phyloP scores from a whole-genome alignment of 2,797 vertebrate genomes.

The Paramormyrops hopkinsi region DNA sequence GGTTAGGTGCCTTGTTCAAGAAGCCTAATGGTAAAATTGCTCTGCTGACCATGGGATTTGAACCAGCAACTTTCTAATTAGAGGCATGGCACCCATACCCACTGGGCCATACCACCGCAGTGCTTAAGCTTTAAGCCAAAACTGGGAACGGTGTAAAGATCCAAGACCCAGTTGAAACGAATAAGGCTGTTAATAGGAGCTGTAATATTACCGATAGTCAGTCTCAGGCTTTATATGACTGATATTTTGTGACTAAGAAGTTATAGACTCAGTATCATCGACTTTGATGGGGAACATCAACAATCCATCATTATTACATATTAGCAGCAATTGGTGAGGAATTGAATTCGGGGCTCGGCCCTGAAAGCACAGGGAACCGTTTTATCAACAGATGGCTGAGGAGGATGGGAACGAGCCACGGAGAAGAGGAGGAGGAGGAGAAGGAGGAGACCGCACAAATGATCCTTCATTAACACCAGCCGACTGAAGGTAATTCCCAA shows the following conservation, averaged over 20 bases:
- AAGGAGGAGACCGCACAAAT: neutral
- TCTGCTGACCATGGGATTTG: neutral
- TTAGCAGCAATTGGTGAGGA: neutral
- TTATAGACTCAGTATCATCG: constrained; percentile 6
- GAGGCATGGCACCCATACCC: neutral
- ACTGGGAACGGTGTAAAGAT: neutral
- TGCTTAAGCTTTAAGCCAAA: neutral
- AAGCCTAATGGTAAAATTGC: neutral
- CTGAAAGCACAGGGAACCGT: constrained; percentile 12
- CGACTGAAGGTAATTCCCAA: constrained; percentile 18
- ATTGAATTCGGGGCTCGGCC: constrained; percentile 3
- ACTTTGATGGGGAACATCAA: constrained; percentile 16
- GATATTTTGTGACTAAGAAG: neutral
- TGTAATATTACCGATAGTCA: constrained; percentile 4
- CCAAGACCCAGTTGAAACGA: neutral
- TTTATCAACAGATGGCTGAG: constrained; percentile 18
- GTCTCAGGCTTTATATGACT: neutral
- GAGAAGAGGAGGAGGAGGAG: neutral
- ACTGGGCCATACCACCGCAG: neutral
- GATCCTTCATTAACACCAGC: constrained; percentile 26
- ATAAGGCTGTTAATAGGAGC: constrained; percentile 13
- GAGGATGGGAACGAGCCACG: neutral
- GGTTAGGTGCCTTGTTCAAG: neutral
- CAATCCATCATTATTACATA: constrained; percentile 28
- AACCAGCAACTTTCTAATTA: neutral